A percentile compares a stretch with the other conserved stretches of the same genome.
These are phyloP conservation scores for Calyptomena viridis DNA, from an alignment of 2,113 vertebrate species.

Conservation along the genomic window DNA sequence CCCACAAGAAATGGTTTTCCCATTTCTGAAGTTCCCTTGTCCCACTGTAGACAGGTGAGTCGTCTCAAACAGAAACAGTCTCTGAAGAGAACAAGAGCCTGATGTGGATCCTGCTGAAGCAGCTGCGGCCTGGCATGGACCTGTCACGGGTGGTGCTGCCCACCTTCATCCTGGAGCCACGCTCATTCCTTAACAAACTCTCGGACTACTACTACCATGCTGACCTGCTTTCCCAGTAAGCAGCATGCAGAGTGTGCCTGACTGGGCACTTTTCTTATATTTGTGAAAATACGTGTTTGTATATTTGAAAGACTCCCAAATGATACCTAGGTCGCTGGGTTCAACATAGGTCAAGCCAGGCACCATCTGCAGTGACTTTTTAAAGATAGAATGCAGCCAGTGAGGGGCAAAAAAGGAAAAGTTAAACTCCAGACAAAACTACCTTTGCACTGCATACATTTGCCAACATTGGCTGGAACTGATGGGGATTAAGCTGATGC, in stretches of 20 bases:
- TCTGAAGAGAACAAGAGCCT: constrained; percentile 91
- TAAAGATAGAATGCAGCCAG: background rate
- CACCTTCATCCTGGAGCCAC: constrained; percentile 92
- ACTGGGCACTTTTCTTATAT: fast-evolving
- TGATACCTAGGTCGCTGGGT: background rate
- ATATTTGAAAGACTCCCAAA: background rate
- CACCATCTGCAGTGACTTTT: background rate
- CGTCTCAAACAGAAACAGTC: constrained; percentile 88
- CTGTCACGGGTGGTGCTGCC: constrained; percentile 91
- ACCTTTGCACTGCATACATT: background rate
- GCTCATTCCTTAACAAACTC: constrained; percentile 93
- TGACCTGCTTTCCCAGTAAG: constrained; percentile 92
- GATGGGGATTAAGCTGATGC: background rate
- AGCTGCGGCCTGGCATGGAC: constrained; percentile 93
- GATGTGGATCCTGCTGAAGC: constrained; percentile 89
- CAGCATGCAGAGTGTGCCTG: background rate
- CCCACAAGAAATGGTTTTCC: background rate
- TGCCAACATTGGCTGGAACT: background rate
- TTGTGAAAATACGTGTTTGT: background rate
- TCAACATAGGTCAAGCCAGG: background rate
- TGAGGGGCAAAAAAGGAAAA: background rate
- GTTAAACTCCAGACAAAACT: background rate
- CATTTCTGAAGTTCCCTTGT: background rate
- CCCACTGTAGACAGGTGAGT: constrained; percentile 78
- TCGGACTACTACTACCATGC: constrained; percentile 94